Conservation (phyloP, 1,140 invertebrate species). For the Chelonus insularis region DNA sequence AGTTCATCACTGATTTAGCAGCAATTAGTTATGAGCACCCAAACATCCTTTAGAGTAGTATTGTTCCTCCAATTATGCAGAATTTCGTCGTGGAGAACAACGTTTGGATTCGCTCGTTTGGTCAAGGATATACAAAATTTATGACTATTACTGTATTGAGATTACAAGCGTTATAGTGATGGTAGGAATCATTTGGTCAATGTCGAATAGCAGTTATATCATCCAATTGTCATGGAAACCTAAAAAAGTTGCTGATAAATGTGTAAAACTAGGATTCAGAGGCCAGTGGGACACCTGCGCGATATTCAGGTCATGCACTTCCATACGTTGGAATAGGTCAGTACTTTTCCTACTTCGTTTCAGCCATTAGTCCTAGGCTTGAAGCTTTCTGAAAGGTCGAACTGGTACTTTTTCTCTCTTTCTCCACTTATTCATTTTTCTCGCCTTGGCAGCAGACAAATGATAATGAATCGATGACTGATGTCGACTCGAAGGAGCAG, state of each 20-base stretch:
- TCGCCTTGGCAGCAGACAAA: not conserved
- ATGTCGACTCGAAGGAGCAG: not conserved
- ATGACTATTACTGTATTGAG: conserved; percentile 10
- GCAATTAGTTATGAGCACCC: no score
- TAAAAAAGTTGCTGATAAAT: not conserved
- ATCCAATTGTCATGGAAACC: not conserved
- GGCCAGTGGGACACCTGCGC: conserved; percentile 56
- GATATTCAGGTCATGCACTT: conserved; percentile 55
- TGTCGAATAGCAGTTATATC: conserved; percentile 4
- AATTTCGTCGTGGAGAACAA: conserved; percentile 12
- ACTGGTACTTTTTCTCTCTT: no score
- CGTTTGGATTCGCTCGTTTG: conserved; percentile 26
- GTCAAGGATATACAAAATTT: conserved; percentile 31
- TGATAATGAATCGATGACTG: conserved; percentile 13
- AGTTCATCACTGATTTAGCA: no score
- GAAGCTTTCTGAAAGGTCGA: conserved; percentile 3
- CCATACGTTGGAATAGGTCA: conserved; percentile 54
- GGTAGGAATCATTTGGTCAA: conserved; percentile 3
- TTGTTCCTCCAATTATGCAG: conserved; percentile 20
- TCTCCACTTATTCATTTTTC: no score
- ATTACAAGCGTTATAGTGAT: conserved; percentile 2
- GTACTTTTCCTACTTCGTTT: conserved; percentile 37
- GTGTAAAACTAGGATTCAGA: conserved; percentile 31
- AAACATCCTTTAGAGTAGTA: no score
- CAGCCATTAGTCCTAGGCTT: conserved; percentile 25